Conservation (phyloP, 2,113 vertebrate genomes). For the Tragelaphus imberbis region DNA sequence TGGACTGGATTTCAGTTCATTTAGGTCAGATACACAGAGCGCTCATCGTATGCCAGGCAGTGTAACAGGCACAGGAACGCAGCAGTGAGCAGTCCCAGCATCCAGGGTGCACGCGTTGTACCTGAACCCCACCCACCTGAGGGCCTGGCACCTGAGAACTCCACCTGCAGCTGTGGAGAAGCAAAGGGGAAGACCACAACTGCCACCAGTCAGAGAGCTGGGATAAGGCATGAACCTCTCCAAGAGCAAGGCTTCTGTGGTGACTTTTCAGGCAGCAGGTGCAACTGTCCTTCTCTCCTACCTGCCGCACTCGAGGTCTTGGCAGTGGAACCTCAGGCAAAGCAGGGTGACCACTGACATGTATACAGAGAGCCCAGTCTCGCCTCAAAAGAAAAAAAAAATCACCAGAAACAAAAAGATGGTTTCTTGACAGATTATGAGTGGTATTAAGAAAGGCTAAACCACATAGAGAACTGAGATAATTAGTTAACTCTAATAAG, state of each 20-base stretch:
- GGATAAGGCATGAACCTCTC: not conserved
- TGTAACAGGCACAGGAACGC: not conserved
- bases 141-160: not conserved
- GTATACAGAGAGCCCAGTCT: not conserved
- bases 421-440: not conserved
- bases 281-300: not conserved
- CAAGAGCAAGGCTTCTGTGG: not conserved
- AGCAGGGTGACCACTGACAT: not conserved
- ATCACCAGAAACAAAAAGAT: not conserved
- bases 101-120: accelerated
- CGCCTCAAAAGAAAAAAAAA: not conserved
- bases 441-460: not conserved
- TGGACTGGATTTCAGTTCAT: not conserved
- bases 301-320: not conserved
- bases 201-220: not conserved
- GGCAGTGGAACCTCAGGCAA: not conserved
- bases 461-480: not conserved
- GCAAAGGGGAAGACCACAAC: not conserved
- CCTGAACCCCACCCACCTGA: not conserved
- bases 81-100: not conserved
- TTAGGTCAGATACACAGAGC: not conserved
- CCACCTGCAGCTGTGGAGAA: not conserved
- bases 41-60: not conserved
- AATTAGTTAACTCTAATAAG: not conserved
- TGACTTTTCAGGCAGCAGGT: not conserved